Evolutionary conservation across 2,797 vertebrate species (phyloP), one percentile per base, ranked within the genome.

Genomic region (Neoniphon sammara): DNA sequence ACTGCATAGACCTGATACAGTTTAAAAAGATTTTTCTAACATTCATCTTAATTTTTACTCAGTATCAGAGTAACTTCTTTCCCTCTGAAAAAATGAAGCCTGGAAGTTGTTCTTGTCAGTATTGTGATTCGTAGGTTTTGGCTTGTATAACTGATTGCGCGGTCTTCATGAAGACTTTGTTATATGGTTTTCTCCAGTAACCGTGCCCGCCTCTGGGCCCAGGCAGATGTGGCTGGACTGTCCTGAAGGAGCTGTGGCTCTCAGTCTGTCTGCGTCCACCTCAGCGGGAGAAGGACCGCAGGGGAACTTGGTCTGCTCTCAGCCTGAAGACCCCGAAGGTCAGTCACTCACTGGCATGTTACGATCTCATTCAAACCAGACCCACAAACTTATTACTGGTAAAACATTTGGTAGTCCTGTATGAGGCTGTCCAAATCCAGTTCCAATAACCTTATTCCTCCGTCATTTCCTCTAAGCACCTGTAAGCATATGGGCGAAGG

Each of bases 251-350:
- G 1, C 62, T 31, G 67, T 91, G n/a, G 42, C 46, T 27, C 55
- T 94, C 18, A 70, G 88, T 70, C 50, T 94, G 76, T 91, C 90
- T 0, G 92, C 91, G 0, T 93, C 92, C 53, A 90, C 91, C 46
- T 84, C 36, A 1, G 93, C 91, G 0, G 93, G 94, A 62, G 92
- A 94, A 42, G 92, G 90, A 0, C 87, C 81, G 0, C 77, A 21
- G 0, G 94, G 94, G 66, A 86, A 34, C 65, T 25, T 1, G 27
- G 55, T 85, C 68, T 49, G 18, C 55, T 91, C 61, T 56, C 66
- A 70, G 27, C 77, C 81, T 53, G 36, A n/a, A 25, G 50, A 12
- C 27, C 65, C 81, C 50, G 47, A 50, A 67, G 85, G 91, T 92
- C 55, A 34, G 58, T 60, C n/a, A 61, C 7, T 42, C 12, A 8